phyloP scores from a whole-genome alignment of 2,888 invertebrate species.

The Hyalella azteca region DNA sequence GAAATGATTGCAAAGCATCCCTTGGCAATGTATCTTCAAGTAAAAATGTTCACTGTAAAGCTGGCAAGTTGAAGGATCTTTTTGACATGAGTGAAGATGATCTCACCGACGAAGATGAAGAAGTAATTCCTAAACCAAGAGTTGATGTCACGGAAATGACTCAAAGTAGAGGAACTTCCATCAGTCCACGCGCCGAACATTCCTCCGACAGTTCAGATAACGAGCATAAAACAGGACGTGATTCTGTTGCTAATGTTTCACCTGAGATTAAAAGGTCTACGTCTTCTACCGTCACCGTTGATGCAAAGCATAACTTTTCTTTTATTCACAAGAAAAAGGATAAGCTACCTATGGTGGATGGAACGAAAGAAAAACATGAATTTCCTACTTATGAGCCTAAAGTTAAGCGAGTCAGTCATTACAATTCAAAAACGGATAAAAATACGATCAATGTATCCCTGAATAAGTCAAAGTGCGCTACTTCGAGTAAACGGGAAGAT shows the following conservation, averaged over 20 bases:
- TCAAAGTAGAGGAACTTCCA: no score
- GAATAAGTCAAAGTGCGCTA: no score
- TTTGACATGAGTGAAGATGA: background rate
- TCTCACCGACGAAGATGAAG: background rate
- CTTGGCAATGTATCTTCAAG: no score
- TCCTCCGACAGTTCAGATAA: no score
- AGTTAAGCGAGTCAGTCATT: constrained; percentile 5
- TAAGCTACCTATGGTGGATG: background rate
- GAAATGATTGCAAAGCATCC: background rate
- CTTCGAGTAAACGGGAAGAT: no score
- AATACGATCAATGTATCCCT: no score
- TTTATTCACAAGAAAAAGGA: constrained; percentile 4
- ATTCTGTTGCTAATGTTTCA: no score
- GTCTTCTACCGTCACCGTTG: background rate
- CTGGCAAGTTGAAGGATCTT: background rate
- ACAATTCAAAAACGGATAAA: background rate
- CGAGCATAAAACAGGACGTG: no score
- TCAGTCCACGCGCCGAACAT: no score
- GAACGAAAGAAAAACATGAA: background rate
- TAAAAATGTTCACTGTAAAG: no score
- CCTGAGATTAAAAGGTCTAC: background rate
- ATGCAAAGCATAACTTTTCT: constrained; percentile 10
- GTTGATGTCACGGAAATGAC: background rate
- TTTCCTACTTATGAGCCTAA: background rate
- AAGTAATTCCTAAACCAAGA: background rate